Evolutionary conservation across 2,888 invertebrate species (phyloP).

Genomic region (Mayetiola destructor): DNA sequence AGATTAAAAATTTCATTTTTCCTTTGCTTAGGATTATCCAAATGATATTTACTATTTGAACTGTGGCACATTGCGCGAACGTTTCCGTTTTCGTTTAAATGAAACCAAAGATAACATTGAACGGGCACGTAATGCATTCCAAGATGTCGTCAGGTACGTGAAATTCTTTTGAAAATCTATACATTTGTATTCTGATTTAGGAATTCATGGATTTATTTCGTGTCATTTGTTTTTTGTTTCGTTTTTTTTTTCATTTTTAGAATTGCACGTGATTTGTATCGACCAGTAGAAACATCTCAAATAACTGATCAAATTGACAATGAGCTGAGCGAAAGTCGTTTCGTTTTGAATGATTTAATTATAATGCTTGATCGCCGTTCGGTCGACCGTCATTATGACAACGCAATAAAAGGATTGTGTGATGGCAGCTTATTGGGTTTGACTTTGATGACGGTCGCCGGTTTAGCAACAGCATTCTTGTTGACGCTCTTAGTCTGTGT

Average conservation of each 20-base stretch:
- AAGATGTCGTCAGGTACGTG: conserved; percentile 29
- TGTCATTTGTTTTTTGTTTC: no score
- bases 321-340: conserved; percentile 29
- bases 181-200: conserved; percentile 13
- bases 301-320: conserved; percentile 30
- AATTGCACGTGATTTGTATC: conserved; percentile 34
- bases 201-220: conserved; percentile 2
- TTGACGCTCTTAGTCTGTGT: conserved; percentile 77
- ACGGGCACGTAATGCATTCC: conserved; percentile 32
- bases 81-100: conserved; percentile 34
- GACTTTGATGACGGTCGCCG: conserved; percentile 76
- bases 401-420: conserved; percentile 66
- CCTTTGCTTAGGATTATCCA: conserved; percentile 20
- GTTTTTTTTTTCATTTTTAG: conserved; percentile 20
- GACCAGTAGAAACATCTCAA: conserved; percentile 31
- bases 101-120: conserved; percentile 35
- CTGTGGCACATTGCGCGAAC: conserved; percentile 34
- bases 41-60: conserved; percentile 33
- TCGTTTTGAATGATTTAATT: conserved; percentile 26
- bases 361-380: conserved; percentile 68
- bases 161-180: background rate
- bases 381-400: conserved; percentile 67
- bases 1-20: background rate
- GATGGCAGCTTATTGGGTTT: conserved; percentile 68
- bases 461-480: conserved; percentile 71